Conservation (phyloP, 2,797 vertebrate species). For the Paguma larvata region DNA sequence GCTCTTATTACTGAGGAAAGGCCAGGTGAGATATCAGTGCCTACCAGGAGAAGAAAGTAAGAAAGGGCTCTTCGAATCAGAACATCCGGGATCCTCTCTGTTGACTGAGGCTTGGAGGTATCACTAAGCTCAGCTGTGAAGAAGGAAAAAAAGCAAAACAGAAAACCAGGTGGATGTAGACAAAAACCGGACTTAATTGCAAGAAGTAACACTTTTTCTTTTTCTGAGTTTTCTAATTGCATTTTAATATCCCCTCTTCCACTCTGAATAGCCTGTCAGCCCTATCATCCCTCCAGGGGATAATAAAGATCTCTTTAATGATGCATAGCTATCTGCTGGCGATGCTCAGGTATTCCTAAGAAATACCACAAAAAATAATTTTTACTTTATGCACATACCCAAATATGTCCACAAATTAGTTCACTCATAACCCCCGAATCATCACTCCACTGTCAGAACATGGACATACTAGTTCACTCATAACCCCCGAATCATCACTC, state of each 20-base stretch:
- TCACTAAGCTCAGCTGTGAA: neutral
- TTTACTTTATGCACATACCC: slow-evolving; percentile 4
- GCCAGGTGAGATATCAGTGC: neutral
- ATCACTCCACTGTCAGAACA: neutral
- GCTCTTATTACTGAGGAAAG: neutral
- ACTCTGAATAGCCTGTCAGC: neutral
- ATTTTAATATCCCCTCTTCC: slow-evolving; percentile 17
- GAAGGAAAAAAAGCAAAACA: neutral
- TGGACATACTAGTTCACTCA: neutral
- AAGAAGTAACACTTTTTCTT: neutral
- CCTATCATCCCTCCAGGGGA: neutral
- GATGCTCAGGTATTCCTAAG: slow-evolving; percentile 1
- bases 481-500: neutral
- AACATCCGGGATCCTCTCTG: neutral
- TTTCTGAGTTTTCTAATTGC: slow-evolving; percentile 1
- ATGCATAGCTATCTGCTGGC: neutral
- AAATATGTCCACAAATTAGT: neutral
- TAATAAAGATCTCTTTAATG: neutral
- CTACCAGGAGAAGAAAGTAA: neutral
- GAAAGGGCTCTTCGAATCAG: neutral
- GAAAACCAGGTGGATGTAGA: neutral
- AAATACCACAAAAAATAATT: slow-evolving; percentile 13
- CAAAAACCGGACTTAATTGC: neutral
- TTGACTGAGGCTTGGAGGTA: neutral
- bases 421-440: neutral